These are phyloP conservation scores for Ormyrus pomaceus DNA, from an alignment of 2,888 invertebrate genomes.

Conservation along the genomic window DNA sequence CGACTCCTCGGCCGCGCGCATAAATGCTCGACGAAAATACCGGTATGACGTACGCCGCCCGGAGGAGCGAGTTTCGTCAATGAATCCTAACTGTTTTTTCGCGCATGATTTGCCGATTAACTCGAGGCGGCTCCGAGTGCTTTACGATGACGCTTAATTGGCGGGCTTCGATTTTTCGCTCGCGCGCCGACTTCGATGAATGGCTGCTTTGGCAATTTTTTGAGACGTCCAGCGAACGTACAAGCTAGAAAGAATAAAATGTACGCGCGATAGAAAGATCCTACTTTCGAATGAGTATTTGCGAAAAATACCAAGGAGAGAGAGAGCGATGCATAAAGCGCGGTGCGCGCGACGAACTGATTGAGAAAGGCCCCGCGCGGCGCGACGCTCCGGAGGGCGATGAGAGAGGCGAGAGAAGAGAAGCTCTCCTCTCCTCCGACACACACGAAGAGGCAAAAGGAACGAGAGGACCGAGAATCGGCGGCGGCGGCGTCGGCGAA, in stretches of 20 bases:
- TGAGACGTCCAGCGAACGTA: too few relatives aligned
- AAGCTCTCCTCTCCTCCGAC: constrained; percentile 10
- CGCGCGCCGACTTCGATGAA: too few relatives aligned
- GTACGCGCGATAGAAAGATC: not conserved
- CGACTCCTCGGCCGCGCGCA: not conserved
- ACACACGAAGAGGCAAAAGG: constrained; percentile 8
- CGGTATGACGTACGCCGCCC: not conserved
- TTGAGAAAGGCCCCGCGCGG: constrained; percentile 62
- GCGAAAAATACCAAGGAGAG: constrained; percentile 33
- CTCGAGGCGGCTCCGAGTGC: too few relatives aligned
- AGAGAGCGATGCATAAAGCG: constrained; percentile 50
- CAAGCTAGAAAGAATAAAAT: not conserved
- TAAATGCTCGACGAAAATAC: not conserved
- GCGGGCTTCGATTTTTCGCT: too few relatives aligned
- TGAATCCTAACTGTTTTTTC: too few relatives aligned
- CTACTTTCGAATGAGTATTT: not conserved
- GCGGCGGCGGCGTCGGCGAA: constrained; percentile 10
- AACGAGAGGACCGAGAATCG: not conserved
- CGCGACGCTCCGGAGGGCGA: constrained; percentile 58
- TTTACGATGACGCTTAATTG: too few relatives aligned
- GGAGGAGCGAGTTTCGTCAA: not conserved
- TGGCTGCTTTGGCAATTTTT: too few relatives aligned
- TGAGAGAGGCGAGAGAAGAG: constrained; percentile 59
- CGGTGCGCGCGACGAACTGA: constrained; percentile 54
- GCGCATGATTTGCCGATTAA: too few relatives aligned